These are phyloP conservation scores for Hybognathus amarus DNA, from an alignment of 2,797 vertebrate genomes.

Conservation along the genomic window DNA sequence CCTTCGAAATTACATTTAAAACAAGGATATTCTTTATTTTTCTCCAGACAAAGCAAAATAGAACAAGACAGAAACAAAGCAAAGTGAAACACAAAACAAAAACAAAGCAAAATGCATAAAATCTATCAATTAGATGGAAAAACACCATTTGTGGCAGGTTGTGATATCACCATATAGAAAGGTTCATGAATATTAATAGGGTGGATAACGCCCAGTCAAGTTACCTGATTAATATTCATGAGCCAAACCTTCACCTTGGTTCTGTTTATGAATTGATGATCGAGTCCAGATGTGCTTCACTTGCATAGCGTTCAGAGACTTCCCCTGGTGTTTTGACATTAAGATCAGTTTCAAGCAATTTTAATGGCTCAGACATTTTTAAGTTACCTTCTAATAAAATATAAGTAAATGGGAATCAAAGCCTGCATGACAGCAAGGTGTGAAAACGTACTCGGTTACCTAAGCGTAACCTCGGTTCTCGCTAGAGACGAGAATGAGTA, in stretches of 20 bases:
- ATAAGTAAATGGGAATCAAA: neutral
- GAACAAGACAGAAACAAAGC: neutral
- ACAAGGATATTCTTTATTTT: neutral
- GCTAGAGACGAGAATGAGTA: too few relatives aligned
- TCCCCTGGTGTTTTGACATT: neutral
- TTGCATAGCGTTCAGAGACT: neutral
- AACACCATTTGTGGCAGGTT: neutral
- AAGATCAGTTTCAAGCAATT: neutral
- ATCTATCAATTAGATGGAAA: neutral
- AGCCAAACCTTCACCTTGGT: neutral
- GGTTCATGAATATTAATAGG: neutral
- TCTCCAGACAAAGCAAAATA: neutral
- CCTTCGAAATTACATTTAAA: neutral
- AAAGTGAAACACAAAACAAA: neutral
- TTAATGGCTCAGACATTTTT: neutral
- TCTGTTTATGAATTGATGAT: neutral
- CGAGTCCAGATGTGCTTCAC: neutral
- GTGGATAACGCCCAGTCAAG: neutral
- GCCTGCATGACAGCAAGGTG: neutral
- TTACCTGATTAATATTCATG: neutral
- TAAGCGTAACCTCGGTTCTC: too few relatives aligned
- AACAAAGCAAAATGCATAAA: neutral
- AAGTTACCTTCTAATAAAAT: neutral
- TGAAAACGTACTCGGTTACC: neutral
- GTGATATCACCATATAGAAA: neutral